Evolutionary conservation across 2,888 invertebrate species (phyloP), one percentile per base, ranked within the genome.

Genomic region (Tanaodytes sp.): DNA sequence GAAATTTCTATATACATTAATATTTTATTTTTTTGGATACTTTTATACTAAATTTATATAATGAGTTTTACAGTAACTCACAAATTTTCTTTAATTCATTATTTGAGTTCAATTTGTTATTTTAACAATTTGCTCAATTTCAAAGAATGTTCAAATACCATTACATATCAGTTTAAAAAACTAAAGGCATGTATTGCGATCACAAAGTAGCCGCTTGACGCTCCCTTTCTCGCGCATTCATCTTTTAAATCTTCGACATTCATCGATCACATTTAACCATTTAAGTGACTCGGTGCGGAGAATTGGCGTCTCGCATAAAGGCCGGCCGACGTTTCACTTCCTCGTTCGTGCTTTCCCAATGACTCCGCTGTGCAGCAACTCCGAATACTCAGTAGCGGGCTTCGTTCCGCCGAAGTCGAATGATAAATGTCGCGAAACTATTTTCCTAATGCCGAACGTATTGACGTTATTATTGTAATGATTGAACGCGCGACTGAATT

Each of bases 251-350:
- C 63, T 48, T 46, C 58, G 42, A 52, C 51, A 42, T 63, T 63
- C 63, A 63, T 68, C 63, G 52, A 63, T 63, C 63, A 58, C 62
- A 52, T 57, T 68, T 68, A 68, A 68, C 62, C 57, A 31, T 55
- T 58, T 57, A 57, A 62, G 67, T 62, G 57, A 57, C 55, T 61
- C 9, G 14, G 19, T n/a, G 23, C 23, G 30, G n/a, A n/a, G 58
- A 59, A 59, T 54, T 27, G 54, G 12, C 31, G 14, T 58, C n/a
- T 31, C 27, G 14, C n/a, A 19, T 16, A 46, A 45, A 37, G 19
- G 36, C 6, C 15, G 12, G n/a, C 2, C 14, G 30, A 27, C 39
- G 36, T 65, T 46, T 57, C 46, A 19, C 18, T 9, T 33, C 23
- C 45, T 30, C 33, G 39, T 42, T 48, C 19, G 8, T 18, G 23